These are phyloP conservation scores for Netelia melanura DNA, from an alignment of 2,888 invertebrate genomes.

Conservation along the genomic window DNA sequence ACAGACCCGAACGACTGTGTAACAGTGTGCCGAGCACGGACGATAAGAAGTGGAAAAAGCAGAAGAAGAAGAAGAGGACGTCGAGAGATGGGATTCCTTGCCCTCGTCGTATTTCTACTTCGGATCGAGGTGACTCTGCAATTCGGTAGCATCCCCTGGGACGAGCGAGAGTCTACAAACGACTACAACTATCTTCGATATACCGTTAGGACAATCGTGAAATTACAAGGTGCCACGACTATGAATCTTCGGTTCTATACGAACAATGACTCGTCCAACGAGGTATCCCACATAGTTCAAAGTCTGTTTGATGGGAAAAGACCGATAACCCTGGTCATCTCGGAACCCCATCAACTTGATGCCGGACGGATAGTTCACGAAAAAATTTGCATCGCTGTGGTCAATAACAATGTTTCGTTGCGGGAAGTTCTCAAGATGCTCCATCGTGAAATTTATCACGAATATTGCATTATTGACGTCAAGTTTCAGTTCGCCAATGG, in stretches of 20 bases:
- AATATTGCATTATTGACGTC: conserved; percentile 42
- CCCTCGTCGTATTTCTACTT: conserved; percentile 44
- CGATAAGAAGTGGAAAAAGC: conserved; percentile 4
- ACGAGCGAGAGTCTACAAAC: conserved; percentile 27
- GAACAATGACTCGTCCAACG: conserved; percentile 35
- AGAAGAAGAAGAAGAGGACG: conserved; percentile 2
- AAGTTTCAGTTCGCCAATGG: conserved; percentile 17
- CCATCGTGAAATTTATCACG: conserved; percentile 41
- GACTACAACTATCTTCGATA: conserved; percentile 53
- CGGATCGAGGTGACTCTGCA: conserved; percentile 57
- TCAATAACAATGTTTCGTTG: conserved; percentile 18
- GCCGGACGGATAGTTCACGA: conserved; percentile 4
- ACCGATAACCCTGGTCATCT: conserved; percentile 24
- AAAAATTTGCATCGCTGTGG: conserved; percentile 26
- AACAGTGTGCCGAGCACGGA: conserved; percentile 20
- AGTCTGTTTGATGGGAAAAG: conserved; percentile 28
- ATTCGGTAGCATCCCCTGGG: conserved; percentile 47
- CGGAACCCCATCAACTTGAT: conserved; percentile 8
- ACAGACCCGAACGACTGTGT: background rate
- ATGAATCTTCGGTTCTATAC: conserved; percentile 29
- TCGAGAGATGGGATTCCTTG: conserved; percentile 48
- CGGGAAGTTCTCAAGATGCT: conserved; percentile 28
- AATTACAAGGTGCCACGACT: conserved; percentile 43
- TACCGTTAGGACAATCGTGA: conserved; percentile 52
- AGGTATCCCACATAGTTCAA: conserved; percentile 1